Evolutionary conservation across 2,797 vertebrate genomes (phyloP), one percentile per base, ranked within the genome.

Genomic region (Schizopygopsis pylzovi): DNA sequence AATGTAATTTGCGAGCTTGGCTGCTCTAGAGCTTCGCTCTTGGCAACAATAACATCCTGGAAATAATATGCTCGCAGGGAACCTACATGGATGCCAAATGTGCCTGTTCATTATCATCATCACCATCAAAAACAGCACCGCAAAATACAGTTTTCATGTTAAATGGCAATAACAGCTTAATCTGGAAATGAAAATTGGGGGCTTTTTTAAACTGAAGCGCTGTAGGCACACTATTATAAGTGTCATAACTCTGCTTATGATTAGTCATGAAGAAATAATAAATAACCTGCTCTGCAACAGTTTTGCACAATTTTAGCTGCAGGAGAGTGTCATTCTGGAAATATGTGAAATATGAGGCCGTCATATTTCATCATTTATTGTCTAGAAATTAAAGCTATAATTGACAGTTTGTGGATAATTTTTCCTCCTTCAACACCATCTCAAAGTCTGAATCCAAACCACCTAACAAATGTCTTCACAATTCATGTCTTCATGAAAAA

Each of bases 221-320:
- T 84, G 59, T 67, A 54, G 72, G 82, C 59, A 84, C 28, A n/a
- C 59, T 67, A 41, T 77, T 84, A 84, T 84, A 54, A 77, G 59
- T 77, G 54, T 52, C 33, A 76, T 52, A 75, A 65, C 18, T 76
- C 54, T 77, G 15, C 72, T 41, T 28, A 41, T 83, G 72, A 83
- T 76, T 65, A 83, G 45, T 67, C 45, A 77, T 41, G 33, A 49
- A 41, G 59, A 77, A 77, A 67, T 41, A 52, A 84, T 49, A 83
- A 5, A 84, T 13, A 65, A 4, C 25, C 52, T 67, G 20, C 33
- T 67, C 28, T 63, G 43, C 45, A 75, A 83, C 82, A 67, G 72
- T 39, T 77, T 59, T 54, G 33, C 13, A 47, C 56, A 65, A 37
- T 83, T 59, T 83, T 76, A 52, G 28, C 59, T 67, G 15, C 15